Evolutionary conservation across 2,888 invertebrate genomes (phyloP), one percentile per base, ranked within the genome.

Genomic region (Oasisia sp.): DNA sequence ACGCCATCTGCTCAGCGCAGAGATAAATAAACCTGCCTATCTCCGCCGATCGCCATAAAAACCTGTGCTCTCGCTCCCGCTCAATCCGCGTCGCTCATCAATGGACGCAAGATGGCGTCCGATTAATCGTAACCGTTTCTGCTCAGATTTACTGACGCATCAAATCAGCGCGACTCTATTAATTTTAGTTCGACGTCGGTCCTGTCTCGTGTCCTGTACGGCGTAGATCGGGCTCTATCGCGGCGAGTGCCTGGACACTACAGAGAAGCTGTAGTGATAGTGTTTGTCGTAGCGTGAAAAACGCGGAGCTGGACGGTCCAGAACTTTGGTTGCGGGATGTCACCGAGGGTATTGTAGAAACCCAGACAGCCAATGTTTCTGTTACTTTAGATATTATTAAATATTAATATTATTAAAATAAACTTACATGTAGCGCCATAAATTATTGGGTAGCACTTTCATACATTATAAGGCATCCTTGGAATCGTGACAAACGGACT

Each of bases 91-190:
- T 7, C 74, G n/a, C 27, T 74, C 74, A 74, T 74, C 74, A 74
- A 74, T 74, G 3, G 74, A 74, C 74, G 74, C 14, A 74, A 27
- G 19, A 74, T n/a, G 14, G 19, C 19, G 7, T 74, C 74, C 74
- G 27, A 74, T 74, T 74, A 74, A 27, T 74, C 14, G 74, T 74
- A 74, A 74, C 74, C 74, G 74, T 74, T 74, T 74, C 74, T 74
- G 74, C 74, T 27, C 74, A 19, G 7, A 19, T 74, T 74, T 27
- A 74, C 27, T 74, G 74, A 19, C 7, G 74, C 27, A 74, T 74
- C 27, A 74, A 74, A 74, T n/a, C 74, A 74, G 74, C 74, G 74
- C 74, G 74, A 74, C n/a, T 74, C 74, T 74, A 74, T 74, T 38
- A 38, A 38, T 38, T 38, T 74, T 74, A 74, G 19, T 74, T 74